A percentile compares a stretch with the other conserved stretches of the same genome.
Conservation (phyloP, 2,888 invertebrate species). For the Eristalinus aeneus region DNA sequence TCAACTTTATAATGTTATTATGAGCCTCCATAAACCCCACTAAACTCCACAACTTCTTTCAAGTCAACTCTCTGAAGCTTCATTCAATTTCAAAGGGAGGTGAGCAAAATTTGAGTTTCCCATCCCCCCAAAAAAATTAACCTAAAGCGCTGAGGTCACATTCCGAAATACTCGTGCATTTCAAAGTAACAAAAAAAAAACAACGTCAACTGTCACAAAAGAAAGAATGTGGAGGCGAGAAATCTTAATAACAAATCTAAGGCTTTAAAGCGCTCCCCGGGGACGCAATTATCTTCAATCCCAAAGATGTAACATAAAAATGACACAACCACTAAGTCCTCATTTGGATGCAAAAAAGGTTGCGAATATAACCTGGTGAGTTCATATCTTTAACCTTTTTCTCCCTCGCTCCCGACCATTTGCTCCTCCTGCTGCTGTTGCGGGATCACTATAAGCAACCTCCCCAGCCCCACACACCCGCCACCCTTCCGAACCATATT, state of each 20-base stretch:
- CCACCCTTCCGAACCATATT: conserved; percentile 36
- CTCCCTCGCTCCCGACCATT: neutral
- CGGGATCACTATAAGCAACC: conserved; percentile 2
- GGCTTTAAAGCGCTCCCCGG: conserved; percentile 57
- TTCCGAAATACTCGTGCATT: neutral
- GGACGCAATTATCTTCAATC: conserved; percentile 68
- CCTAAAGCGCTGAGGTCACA: neutral
- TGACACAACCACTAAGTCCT: conserved; percentile 65
- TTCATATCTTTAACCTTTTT: conserved; percentile 66
- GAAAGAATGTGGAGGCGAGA: neutral
- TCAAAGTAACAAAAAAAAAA: neutral
- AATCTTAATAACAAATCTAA: conserved; percentile 58
- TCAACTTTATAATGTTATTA: neutral
- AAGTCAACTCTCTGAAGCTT: neutral
- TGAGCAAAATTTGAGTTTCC: neutral
- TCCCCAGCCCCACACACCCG: neutral
- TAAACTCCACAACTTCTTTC: neutral
- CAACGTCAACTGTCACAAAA: conserved; percentile 23
- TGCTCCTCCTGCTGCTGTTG: conserved; percentile 8
- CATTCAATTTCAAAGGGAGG: neutral
- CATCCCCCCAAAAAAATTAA: neutral
- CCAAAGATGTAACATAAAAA: conserved; percentile 65
- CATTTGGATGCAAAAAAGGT: conserved; percentile 67
- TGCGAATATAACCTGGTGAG: conserved; percentile 64
- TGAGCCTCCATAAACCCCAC: neutral